A percentile compares a stretch with the other conserved stretches of the same genome.
Evolutionary conservation across 1,140 invertebrate genomes (phyloP).

Genomic region (Eumaeus atala): DNA sequence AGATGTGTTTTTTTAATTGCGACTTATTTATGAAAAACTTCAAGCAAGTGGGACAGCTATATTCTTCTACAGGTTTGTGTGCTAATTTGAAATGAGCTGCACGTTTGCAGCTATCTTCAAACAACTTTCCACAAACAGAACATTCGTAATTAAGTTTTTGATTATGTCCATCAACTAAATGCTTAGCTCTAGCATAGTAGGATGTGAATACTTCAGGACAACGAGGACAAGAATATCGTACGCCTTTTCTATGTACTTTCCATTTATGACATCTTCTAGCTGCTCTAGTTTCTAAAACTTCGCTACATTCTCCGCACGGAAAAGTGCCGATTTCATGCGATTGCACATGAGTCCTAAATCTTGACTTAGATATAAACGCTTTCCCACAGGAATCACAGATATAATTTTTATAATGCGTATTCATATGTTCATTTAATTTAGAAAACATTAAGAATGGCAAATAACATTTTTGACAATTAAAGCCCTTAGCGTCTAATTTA

Average conservation of each 20-base stretch:
- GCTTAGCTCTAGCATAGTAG: constrained; percentile 50
- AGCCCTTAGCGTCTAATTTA: constrained; percentile 41
- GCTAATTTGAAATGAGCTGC: constrained; percentile 33
- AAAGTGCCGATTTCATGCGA: constrained; percentile 76
- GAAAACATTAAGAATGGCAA: constrained; percentile 39
- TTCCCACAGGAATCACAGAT: constrained; percentile 80
- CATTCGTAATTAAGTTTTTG: constrained; percentile 39
- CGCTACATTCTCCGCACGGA: constrained; percentile 86
- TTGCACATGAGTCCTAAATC: constrained; percentile 74
- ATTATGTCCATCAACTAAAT: constrained; percentile 48
- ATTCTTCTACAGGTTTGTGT: constrained; percentile 37
- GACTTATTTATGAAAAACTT: constrained; percentile 35
- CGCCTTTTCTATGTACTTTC: constrained; percentile 46
- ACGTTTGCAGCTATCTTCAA: constrained; percentile 48
- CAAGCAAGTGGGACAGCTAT: constrained; percentile 37
- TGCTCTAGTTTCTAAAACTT: constrained; percentile 74
- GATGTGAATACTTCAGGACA: constrained; percentile 55
- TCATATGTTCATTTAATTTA: constrained; percentile 64
- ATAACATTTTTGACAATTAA: constrained; percentile 49
- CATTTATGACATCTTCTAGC: constrained; percentile 49
- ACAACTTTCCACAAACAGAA: constrained; percentile 37
- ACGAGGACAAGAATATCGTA: constrained; percentile 57
- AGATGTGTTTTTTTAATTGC: constrained; percentile 36
- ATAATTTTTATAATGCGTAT: constrained; percentile 72
- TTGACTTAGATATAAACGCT: constrained; percentile 74